Conservation (phyloP, 2,888 invertebrate genomes). For the Drosophila sordidula region DNA sequence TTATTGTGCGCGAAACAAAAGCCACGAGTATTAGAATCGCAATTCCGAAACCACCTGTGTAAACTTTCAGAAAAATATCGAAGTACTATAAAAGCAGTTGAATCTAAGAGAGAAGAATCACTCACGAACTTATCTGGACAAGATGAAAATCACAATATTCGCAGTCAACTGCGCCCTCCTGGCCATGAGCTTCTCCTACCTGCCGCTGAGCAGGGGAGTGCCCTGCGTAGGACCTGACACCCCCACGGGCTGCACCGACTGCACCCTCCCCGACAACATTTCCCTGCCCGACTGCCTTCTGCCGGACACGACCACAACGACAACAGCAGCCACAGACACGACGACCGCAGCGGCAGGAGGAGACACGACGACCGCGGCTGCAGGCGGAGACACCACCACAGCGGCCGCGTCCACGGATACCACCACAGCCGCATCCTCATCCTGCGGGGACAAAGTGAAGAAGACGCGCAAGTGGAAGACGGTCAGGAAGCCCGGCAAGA, state of each 20-base stretch:
- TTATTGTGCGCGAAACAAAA: too few relatives aligned
- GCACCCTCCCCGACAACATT: too few relatives aligned
- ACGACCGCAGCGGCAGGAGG: too few relatives aligned
- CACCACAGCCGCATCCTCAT: not conserved
- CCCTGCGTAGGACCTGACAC: too few relatives aligned
- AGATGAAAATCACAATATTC: slow-evolving; percentile 26
- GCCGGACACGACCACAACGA: too few relatives aligned
- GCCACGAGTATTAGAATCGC: too few relatives aligned
- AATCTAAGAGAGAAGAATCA: not conserved
- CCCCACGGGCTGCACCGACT: too few relatives aligned
- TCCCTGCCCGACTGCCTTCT: too few relatives aligned
- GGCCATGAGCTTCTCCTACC: slow-evolving; percentile 16
- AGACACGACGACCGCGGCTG: too few relatives aligned
- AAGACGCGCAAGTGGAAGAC: slow-evolving; percentile 3
- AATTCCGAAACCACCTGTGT: not conserved
- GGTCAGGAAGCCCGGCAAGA: not conserved
- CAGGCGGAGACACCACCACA: too few relatives aligned
- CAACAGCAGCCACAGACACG: not conserved
- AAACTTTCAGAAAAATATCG: not conserved
- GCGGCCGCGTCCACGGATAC: not conserved
- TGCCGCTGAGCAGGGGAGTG: slow-evolving; percentile 18
- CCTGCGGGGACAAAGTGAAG: not conserved
- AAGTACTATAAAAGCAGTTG: slow-evolving; percentile 19
- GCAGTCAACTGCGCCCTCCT: slow-evolving; percentile 28
- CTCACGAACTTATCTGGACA: slow-evolving; percentile 15